A percentile compares a stretch with the other conserved stretches of the same genome.
Evolutionary conservation across 2,113 vertebrate species (phyloP).

Genomic region (Gambusia holbrooki): DNA sequence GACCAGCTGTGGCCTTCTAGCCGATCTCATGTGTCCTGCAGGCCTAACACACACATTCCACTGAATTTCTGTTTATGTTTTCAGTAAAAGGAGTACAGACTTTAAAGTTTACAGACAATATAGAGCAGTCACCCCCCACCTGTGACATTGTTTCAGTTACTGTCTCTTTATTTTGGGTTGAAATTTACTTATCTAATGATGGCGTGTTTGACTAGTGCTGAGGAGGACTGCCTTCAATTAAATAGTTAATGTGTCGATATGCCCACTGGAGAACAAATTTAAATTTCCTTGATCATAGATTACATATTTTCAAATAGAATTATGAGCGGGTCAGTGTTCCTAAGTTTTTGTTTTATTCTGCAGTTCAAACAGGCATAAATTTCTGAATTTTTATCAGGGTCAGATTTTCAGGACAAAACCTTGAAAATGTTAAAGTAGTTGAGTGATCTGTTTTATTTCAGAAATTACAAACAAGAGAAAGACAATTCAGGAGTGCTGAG

Average conservation of each 20-base stretch:
- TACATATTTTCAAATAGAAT: neutral
- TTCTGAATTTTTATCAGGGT: neutral
- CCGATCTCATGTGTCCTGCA: conserved; percentile 14
- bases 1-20: conserved; percentile 70
- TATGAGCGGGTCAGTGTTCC: neutral
- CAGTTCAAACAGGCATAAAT: neutral
- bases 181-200: neutral
- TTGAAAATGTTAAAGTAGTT: neutral
- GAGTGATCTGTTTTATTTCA: neutral
- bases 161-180: neutral
- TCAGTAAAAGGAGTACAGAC: conserved; percentile 4
- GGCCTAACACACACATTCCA: neutral
- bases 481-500: neutral
- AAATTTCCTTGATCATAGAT: neutral
- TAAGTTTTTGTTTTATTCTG: neutral
- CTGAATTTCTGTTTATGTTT: conserved; percentile 39
- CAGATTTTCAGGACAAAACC: neutral
- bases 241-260: neutral
- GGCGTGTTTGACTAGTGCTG: neutral
- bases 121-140: neutral
- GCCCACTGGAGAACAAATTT: neutral
- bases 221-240: neutral
- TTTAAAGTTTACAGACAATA: conserved; percentile 16
- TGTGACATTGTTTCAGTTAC: conserved; percentile 1
- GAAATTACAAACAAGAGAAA: neutral